Evolutionary conservation across 1,140 invertebrate genomes (phyloP).

Genomic region (Papilio glaucus): DNA sequence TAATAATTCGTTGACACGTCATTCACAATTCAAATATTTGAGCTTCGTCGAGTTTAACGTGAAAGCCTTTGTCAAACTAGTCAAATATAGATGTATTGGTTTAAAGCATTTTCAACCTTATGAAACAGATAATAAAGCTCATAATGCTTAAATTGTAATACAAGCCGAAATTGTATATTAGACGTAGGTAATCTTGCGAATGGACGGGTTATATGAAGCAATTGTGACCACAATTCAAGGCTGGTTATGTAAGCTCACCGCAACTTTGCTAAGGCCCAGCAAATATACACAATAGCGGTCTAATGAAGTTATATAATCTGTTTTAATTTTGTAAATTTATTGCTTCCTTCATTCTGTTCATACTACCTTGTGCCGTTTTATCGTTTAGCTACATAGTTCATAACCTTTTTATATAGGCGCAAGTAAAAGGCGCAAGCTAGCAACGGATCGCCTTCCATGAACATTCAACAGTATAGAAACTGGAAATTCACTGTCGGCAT

Average conservation of each 20-base stretch:
- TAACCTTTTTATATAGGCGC: too few relatives aligned
- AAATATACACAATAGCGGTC: constrained; percentile 5
- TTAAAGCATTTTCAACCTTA: background rate
- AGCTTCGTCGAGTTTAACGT: background rate
- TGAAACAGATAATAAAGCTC: background rate
- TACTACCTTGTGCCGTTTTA: too few relatives aligned
- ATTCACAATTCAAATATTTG: background rate
- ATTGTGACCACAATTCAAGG: constrained; percentile 19
- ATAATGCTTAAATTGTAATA: background rate
- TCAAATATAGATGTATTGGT: background rate
- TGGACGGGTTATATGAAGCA: constrained; percentile 9
- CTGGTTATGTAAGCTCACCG: constrained; percentile 7
- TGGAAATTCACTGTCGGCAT: too few relatives aligned
- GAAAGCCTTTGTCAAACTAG: background rate
- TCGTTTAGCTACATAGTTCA: too few relatives aligned
- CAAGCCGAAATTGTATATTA: background rate
- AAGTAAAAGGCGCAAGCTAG: too few relatives aligned
- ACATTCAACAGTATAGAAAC: too few relatives aligned
- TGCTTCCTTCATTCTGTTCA: too few relatives aligned
- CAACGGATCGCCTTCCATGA: too few relatives aligned
- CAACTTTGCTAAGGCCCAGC: background rate
- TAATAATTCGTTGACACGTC: background rate
- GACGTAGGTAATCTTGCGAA: constrained; percentile 5
- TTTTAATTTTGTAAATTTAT: background rate
- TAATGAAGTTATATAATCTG: background rate